A percentile compares a stretch with the other conserved stretches of the same genome.
These are phyloP conservation scores for Zaprionus nigranus DNA, from an alignment of 1,140 invertebrate species.

Conservation along the genomic window DNA sequence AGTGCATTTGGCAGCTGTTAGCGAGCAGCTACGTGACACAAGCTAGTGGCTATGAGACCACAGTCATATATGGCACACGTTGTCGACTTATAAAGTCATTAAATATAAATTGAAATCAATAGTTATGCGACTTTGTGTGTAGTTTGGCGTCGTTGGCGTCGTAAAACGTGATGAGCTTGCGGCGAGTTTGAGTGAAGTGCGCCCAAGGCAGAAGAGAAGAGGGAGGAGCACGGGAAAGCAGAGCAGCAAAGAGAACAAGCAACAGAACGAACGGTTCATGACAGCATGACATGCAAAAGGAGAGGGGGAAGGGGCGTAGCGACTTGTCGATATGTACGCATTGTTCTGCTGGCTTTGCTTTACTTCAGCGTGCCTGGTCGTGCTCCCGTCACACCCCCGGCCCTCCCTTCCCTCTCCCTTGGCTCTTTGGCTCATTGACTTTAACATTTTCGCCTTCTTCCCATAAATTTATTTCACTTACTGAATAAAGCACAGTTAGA, in stretches of 20 bases:
- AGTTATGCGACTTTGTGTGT: conserved; percentile 31
- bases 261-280: neutral
- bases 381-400: neutral
- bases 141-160: conserved; percentile 4
- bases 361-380: neutral
- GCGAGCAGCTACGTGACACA: neutral
- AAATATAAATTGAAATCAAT: conserved; percentile 45
- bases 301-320: neutral
- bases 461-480: conserved; percentile 77
- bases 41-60: neutral
- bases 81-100: conserved; percentile 41
- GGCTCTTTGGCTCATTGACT: conserved; percentile 39
- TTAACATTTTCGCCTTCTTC: conserved; percentile 40
- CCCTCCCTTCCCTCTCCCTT: neutral
- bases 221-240: conserved; percentile 8
- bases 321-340: conserved; percentile 7
- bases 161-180: conserved; percentile 30
- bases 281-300: neutral
- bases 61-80: conserved; percentile 8
- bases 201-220: neutral
- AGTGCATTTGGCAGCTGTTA: conserved; percentile 10
- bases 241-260: neutral
- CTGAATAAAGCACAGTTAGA: conserved; percentile 62
- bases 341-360: conserved; percentile 6
- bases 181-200: conserved; percentile 6